Evolutionary conservation across 2,797 vertebrate species (phyloP).

Genomic region (Eulemur rubriventer): DNA sequence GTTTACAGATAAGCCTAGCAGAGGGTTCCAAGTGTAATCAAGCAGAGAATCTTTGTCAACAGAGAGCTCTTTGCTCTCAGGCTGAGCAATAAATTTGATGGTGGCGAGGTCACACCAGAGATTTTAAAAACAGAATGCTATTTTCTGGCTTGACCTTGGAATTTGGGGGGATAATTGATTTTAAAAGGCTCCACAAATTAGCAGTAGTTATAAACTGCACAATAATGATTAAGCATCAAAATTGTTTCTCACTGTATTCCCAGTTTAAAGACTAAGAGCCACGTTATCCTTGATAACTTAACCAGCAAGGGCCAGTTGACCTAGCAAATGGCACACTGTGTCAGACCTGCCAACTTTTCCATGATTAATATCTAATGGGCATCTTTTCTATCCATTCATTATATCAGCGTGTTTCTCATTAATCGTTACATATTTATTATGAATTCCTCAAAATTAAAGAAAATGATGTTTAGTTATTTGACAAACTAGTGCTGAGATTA

Average conservation of each 20-base stretch:
- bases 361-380: neutral
- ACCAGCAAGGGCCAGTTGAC: neutral
- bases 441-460: neutral
- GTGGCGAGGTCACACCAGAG: neutral
- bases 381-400: neutral
- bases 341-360: neutral
- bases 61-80: neutral
- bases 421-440: neutral
- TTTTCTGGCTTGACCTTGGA: neutral
- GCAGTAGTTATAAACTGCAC: neutral
- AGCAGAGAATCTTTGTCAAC: neutral
- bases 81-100: neutral
- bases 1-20: neutral
- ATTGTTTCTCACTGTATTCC: neutral
- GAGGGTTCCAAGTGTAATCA: neutral
- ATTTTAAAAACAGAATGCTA: neutral
- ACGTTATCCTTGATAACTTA: neutral
- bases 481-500: neutral
- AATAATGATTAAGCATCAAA: neutral
- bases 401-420: neutral
- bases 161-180: neutral
- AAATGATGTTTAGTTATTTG: neutral
- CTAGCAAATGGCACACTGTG: neutral
- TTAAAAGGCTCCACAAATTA: constrained; percentile 26
- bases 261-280: neutral